Base-by-base conservation (phyloP, 2,113 vertebrate species). In the Xiphophorus couchianus region DNA sequence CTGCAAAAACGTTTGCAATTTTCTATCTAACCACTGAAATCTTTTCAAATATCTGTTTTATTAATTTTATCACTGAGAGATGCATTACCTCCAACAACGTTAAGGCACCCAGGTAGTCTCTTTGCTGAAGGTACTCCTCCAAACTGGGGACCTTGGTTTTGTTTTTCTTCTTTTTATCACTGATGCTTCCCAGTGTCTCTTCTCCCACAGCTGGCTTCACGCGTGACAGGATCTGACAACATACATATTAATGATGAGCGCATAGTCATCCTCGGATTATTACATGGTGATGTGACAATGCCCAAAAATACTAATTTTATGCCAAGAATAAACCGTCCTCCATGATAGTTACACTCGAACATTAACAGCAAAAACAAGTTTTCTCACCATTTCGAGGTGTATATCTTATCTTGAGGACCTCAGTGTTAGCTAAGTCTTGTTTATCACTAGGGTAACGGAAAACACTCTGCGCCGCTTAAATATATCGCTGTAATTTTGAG, bases 91-190 rank as follows among this genome's bases (percentile, higher is more conserved):
- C 97, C 79, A 99, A 79, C 0, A 98, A 88, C 3, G 97, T 96
- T 76, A 97, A 92, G 3, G 96, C 96, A 12, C 97, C 98, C 1
- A 97, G 96, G 88, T 99, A 99, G 88, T 99, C 97, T 76, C 97
- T 95, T 83, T 92, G 93, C 22, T 91, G 91, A 65, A 98, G 90
- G 37, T 97, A 96, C 58, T 99, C 98, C 66, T 98, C 97, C 66
- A 98, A 78, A 27, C 93, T 91, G 0, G 97, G 96, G 33, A 95
- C 90, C 82, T 95, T 97, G 1, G 91, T 95, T 81, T 96, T 97
- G 90, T 94, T 98, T 85, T 94, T 97, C 72, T 92, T 95, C 83
- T 96, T 94, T 62, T 94, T 94, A 54, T 94, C 94, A 62, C 79
- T 85, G 58, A 91, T 84, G 64, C 82, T 88, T 13, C 13, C 44